These are phyloP conservation scores for Glaucidium brasilianum DNA, from an alignment of 2,113 vertebrate species.

Conservation along the genomic window DNA sequence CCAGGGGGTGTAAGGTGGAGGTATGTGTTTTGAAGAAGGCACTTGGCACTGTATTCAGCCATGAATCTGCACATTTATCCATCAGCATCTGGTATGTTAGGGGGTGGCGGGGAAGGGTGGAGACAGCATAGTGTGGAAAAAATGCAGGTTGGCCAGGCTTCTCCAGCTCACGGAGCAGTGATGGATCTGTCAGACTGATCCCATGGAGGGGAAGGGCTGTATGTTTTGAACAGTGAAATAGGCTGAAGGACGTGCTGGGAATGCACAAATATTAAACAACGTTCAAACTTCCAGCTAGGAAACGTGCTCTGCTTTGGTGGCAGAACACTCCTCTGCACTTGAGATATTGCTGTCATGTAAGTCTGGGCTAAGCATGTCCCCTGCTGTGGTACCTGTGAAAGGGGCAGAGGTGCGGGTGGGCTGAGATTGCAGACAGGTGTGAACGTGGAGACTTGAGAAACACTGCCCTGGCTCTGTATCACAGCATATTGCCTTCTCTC, in stretches of 20 bases:
- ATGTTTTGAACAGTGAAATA: background rate
- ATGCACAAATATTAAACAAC: background rate
- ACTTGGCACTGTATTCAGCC: background rate
- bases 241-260: background rate
- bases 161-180: background rate
- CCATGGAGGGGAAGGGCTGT: background rate
- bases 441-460: background rate
- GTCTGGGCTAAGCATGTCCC: background rate
- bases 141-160: background rate
- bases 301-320: background rate
- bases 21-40: background rate
- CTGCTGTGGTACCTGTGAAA: background rate
- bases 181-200: background rate
- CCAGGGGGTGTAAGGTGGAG: background rate
- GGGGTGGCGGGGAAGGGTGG: background rate
- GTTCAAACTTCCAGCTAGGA: background rate
- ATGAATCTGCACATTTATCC: background rate
- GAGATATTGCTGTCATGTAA: background rate
- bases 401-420: background rate
- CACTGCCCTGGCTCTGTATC: background rate
- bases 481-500: background rate
- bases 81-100: background rate
- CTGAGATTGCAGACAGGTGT: background rate
- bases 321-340: background rate
- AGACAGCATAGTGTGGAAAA: fast-evolving